Conservation (phyloP, 92 coral and sea anemone genomes). For the Ricordea florida region DNA sequence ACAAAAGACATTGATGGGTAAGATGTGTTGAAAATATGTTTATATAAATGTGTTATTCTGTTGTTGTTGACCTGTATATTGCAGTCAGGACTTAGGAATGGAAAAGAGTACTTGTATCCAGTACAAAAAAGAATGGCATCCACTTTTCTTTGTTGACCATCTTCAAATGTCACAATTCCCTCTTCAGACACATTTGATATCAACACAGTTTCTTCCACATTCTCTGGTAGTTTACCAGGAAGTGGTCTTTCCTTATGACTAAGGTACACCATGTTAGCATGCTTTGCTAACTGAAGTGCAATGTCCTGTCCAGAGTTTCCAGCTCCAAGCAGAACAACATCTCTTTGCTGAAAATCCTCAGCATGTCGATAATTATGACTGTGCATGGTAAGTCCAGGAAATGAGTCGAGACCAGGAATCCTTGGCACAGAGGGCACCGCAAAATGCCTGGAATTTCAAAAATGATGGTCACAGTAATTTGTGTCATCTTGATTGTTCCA, state of each 20-base stretch:
- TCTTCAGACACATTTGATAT: constrained; percentile 42
- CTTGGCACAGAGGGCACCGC: constrained; percentile 66
- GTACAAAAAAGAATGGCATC: constrained; percentile 85
- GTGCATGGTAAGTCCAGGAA: constrained; percentile 83
- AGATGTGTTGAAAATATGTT: constrained; percentile 73
- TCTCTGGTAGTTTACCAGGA: constrained; percentile 50
- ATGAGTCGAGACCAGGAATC: constrained; percentile 71
- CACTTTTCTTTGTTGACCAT: constrained; percentile 41
- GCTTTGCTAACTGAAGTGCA: constrained; percentile 53
- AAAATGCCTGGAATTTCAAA: constrained; percentile 65
- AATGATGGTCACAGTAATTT: not conserved
- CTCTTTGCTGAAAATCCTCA: constrained; percentile 55
- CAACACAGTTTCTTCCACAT: constrained; percentile 53
- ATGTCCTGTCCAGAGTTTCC: constrained; percentile 85
- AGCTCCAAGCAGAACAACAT: constrained; percentile 80
- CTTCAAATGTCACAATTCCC: constrained; percentile 64
- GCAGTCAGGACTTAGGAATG: constrained; percentile 73
- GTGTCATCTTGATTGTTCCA: not conserved
- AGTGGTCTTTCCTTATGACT: constrained; percentile 58
- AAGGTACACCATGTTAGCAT: constrained; percentile 67
- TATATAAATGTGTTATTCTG: constrained; percentile 72
- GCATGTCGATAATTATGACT: constrained; percentile 83
- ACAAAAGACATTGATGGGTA: constrained; percentile 74
- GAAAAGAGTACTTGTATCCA: constrained; percentile 81
- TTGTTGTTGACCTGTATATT: constrained; percentile 54